Conservation (phyloP, 2,797 vertebrate species). For the Acipenser transmontanus region DNA sequence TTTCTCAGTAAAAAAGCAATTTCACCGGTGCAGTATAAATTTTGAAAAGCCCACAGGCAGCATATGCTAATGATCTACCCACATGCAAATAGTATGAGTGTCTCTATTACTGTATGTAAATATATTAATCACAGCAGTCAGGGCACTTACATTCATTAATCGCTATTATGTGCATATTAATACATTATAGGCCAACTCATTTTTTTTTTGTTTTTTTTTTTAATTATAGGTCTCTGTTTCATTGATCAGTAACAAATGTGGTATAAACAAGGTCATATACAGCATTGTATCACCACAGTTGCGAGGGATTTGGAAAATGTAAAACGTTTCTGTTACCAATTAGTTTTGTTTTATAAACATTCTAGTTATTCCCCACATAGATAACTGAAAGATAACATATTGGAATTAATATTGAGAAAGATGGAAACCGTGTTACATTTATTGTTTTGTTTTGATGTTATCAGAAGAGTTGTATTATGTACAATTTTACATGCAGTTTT, state of each 20-base stretch:
- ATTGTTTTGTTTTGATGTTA: no score
- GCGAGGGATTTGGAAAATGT: no score
- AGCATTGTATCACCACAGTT: no score
- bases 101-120: slow-evolving; percentile 11
- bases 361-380: no score
- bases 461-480: no score
- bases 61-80: slow-evolving; percentile 5
- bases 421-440: no score
- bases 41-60: slow-evolving; percentile 10
- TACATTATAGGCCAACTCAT: background rate
- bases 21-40: background rate
- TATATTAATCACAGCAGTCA: slow-evolving; percentile 8
- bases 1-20: background rate
- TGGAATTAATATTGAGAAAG: no score
- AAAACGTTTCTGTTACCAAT: no score
- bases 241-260: background rate
- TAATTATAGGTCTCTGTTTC: background rate
- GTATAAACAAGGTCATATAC: no score
- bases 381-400: no score
- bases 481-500: no score
- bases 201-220: background rate
- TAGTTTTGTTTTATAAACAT: no score
- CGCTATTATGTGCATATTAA: slow-evolving; percentile 1
- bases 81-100: slow-evolving; percentile 6
- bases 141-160: slow-evolving; percentile 2